A percentile compares a stretch with the other conserved stretches of the same genome.
phyloP scores from a whole-genome alignment of 2,797 vertebrate species.

The Pangasius krempfi region DNA sequence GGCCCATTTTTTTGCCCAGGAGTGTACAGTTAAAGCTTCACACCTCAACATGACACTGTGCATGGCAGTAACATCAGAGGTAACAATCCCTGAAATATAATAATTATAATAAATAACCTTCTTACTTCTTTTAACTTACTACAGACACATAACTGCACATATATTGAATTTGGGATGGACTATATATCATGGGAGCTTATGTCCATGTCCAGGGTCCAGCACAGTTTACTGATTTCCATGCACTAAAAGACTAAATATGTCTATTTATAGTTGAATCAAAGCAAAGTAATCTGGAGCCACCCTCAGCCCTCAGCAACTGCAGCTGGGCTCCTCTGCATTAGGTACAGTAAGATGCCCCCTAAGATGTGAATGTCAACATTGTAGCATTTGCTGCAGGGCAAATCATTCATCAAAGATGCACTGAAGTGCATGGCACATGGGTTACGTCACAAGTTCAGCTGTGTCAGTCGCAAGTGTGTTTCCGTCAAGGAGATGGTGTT shows the following conservation, averaged over 20 bases:
- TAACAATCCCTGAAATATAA: not conserved
- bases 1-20: too few species aligned
- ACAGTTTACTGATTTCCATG: not conserved
- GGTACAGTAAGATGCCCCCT: not conserved
- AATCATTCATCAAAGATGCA: slow-evolving; percentile 93
- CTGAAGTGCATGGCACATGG: slow-evolving; percentile 93
- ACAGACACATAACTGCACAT: not conserved
- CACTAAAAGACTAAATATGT: not conserved
- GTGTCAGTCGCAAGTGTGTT: slow-evolving; percentile 91
- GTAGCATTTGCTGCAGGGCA: slow-evolving; percentile 78
- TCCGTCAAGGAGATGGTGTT: slow-evolving; percentile 92
- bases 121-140: not conserved
- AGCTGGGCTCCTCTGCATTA: not conserved
- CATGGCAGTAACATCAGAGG: not conserved
- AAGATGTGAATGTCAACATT: slow-evolving; percentile 15
- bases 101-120: not conserved
- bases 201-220: not conserved
- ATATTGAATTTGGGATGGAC: not conserved
- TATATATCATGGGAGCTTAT: not conserved
- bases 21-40: not conserved
- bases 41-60: not conserved
- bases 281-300: not conserved
- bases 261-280: not conserved
- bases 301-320: not conserved
- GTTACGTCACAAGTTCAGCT: slow-evolving; percentile 91